Conservation (phyloP, 2,113 vertebrate species). For the Misgurnus mizolepis region DNA sequence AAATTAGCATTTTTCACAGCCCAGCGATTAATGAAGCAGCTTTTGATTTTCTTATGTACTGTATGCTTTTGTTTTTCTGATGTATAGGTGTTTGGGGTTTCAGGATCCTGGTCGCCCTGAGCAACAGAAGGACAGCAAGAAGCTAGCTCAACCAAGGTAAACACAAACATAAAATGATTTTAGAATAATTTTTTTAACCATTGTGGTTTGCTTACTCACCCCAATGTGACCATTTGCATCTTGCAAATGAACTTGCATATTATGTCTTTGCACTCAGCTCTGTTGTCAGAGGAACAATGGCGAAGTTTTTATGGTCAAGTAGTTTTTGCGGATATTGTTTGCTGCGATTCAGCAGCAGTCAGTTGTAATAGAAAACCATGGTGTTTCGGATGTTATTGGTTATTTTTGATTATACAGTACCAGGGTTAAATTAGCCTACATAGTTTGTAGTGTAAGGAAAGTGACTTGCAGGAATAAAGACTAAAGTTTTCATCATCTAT, state of each 20-base stretch:
- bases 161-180: neutral
- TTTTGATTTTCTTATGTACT: too few species aligned
- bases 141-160: slow-evolving; percentile 53
- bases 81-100: slow-evolving; percentile 87
- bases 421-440: neutral
- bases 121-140: slow-evolving; percentile 66
- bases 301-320: too few species aligned
- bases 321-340: too few species aligned
- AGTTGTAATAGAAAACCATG: neutral
- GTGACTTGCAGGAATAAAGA: neutral
- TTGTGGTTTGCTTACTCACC: too few species aligned
- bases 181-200: too few species aligned
- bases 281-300: too few species aligned
- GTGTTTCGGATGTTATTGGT: neutral
- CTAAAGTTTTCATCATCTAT: neutral
- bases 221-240: neutral
- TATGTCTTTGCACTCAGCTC: too few species aligned
- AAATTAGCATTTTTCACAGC: too few species aligned
- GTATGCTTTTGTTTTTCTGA: too few species aligned
- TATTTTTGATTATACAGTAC: neutral
- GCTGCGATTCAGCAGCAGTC: too few species aligned
- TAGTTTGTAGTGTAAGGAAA: slow-evolving; percentile 3
- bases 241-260: neutral
- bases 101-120: slow-evolving; percentile 81
- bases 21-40: too few species aligned